These are phyloP conservation scores for Eumeta japonica DNA, from an alignment of 1,140 invertebrate genomes.

Conservation along the genomic window DNA sequence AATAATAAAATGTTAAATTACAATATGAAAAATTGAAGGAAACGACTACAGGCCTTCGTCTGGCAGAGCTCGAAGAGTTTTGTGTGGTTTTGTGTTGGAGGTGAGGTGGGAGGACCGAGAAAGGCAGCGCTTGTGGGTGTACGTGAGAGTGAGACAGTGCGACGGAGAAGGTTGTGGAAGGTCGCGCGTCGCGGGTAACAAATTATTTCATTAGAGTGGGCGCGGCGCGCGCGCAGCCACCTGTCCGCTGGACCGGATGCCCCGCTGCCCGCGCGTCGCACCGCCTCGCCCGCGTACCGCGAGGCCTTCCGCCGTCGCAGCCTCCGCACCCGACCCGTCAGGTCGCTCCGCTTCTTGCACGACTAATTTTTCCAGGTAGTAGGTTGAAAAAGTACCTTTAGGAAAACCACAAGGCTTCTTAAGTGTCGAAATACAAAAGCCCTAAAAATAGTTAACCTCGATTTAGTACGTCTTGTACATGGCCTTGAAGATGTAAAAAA, in stretches of 20 bases:
- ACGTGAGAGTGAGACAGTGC: slow-evolving; percentile 18
- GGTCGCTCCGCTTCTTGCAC: background rate
- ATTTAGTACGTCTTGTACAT: background rate
- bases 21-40: too few relatives aligned
- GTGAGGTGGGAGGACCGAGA: slow-evolving; percentile 9
- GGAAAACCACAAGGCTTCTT: too few relatives aligned
- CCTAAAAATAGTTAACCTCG: background rate
- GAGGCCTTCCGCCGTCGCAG: too few relatives aligned
- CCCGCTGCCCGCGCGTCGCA: slow-evolving; percentile 19
- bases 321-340: background rate
- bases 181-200: slow-evolving; percentile 29
- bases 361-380: background rate
- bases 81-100: too few relatives aligned
- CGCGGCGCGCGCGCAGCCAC: slow-evolving; percentile 28
- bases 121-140: slow-evolving; percentile 2
- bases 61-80: too few relatives aligned
- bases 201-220: slow-evolving; percentile 43
- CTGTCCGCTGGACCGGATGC: slow-evolving; percentile 46
- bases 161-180: slow-evolving; percentile 45
- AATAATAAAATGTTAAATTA: too few relatives aligned
- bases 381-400: background rate
- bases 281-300: slow-evolving; percentile 13
- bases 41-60: too few relatives aligned
- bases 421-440: background rate
- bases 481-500: background rate